Percentiles rank a stretch among this genome's conserved stretches.
These are phyloP conservation scores for Xenopus laevis DNA, from an alignment of 2,113 vertebrate species.

Conservation along the genomic window DNA sequence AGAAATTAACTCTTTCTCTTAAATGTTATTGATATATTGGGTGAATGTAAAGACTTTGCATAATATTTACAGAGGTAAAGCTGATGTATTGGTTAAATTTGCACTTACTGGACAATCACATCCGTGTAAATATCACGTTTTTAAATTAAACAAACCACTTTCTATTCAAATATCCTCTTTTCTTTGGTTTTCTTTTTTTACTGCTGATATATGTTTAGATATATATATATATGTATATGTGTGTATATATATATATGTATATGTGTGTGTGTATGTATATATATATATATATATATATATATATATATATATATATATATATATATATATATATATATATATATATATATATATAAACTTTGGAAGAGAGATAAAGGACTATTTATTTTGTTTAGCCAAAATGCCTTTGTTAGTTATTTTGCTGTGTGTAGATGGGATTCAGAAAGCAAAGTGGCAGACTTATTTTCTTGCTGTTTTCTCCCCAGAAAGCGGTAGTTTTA, in stretches of 20 bases:
- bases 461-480: conserved; percentile 27
- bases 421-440: conserved; percentile 54
- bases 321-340: too few species aligned
- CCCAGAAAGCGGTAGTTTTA: too few species aligned
- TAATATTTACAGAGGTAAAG: not conserved
- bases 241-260: conserved; percentile 47
- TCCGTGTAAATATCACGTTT: conserved; percentile 44
- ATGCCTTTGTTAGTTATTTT: conserved; percentile 59
- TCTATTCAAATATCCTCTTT: conserved; percentile 21
- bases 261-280: too few species aligned
- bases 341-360: conserved; percentile 48
- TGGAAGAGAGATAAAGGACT: not conserved
- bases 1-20: not conserved
- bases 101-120: conserved; percentile 32
- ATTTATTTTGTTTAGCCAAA: conserved; percentile 45
- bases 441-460: conserved; percentile 56
- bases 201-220: too few species aligned
- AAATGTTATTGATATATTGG: not conserved
- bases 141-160: conserved; percentile 38
- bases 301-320: conserved; percentile 39
- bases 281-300: too few species aligned
- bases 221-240: too few species aligned
- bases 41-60: not conserved
- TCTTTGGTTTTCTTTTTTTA: not conserved
- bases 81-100: not conserved